These are phyloP conservation scores for Guaruba guarouba DNA, from an alignment of 2,113 vertebrate genomes.

Conservation along the genomic window DNA sequence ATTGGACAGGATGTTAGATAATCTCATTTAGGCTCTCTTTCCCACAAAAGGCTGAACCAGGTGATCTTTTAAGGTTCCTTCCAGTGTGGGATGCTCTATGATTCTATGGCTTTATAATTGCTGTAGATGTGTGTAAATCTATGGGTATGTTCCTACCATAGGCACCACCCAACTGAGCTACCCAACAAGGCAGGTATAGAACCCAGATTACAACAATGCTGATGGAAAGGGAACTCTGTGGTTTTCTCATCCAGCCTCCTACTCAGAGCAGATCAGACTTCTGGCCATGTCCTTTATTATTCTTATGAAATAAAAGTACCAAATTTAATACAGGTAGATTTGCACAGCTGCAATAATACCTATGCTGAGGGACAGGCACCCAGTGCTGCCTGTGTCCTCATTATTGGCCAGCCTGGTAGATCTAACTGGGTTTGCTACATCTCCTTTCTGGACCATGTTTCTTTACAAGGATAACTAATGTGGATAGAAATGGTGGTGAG, in stretches of 20 bases:
- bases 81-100: neutral
- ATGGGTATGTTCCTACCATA: neutral
- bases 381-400: neutral
- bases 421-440: neutral
- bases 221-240: neutral
- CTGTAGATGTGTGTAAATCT: neutral
- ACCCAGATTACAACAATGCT: neutral
- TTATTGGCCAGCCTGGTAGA: neutral
- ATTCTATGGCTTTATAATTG: neutral
- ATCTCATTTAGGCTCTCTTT: neutral
- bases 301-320: neutral
- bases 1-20: neutral
- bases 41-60: neutral
- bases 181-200: neutral
- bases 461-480: neutral
- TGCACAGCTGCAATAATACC: neutral
- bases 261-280: neutral
- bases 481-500: neutral
- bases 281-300: neutral
- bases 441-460: neutral
- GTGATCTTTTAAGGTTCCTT: neutral
- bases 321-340: neutral
- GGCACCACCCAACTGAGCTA: neutral
- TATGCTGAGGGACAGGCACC: fast-evolving
- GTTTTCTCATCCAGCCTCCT: neutral